Conservation (phyloP, 2,797 vertebrate genomes). For the Hyperoplus immaculatus region DNA sequence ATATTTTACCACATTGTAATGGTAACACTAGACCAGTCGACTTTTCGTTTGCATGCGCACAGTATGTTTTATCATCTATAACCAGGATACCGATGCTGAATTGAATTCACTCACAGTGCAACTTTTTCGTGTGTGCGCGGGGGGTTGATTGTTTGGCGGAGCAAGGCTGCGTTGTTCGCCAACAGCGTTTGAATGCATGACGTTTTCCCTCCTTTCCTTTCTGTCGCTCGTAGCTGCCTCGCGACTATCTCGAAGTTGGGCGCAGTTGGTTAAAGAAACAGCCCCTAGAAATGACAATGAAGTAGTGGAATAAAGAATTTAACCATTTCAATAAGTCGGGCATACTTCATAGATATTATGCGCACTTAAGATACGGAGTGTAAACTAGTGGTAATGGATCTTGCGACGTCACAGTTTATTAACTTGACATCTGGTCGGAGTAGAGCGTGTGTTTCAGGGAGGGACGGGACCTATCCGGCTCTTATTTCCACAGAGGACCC, state of each 20-base stretch:
- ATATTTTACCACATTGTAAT: not conserved
- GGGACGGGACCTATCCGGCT: too few relatives aligned
- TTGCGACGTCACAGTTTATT: not conserved
- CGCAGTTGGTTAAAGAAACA: constrained; percentile 72
- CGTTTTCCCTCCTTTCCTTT: constrained; percentile 85
- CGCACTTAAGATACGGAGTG: not conserved
- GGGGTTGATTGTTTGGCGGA: not conserved
- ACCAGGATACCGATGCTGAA: rapidly evolving
- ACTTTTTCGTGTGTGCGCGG: not conserved
- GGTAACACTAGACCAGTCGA: not conserved
- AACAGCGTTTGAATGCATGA: constrained; percentile 83
- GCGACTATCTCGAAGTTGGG: not conserved
- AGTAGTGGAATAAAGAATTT: too few relatives aligned
- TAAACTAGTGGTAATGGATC: not conserved
- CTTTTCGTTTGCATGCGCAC: rapidly evolving
- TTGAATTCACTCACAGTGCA: not conserved
- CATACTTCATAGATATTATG: too few relatives aligned
- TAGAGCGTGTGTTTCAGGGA: not conserved
- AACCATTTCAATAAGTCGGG: too few relatives aligned
- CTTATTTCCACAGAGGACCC: too few relatives aligned
- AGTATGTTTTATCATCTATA: rapidly evolving
- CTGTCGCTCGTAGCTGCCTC: constrained; percentile 15
- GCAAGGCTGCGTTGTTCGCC: constrained; percentile 9
- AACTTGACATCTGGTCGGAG: not conserved
- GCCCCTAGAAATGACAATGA: not conserved